These are phyloP conservation scores for Lucilia sericata DNA, from an alignment of 1,140 invertebrate species.

Conservation along the genomic window DNA sequence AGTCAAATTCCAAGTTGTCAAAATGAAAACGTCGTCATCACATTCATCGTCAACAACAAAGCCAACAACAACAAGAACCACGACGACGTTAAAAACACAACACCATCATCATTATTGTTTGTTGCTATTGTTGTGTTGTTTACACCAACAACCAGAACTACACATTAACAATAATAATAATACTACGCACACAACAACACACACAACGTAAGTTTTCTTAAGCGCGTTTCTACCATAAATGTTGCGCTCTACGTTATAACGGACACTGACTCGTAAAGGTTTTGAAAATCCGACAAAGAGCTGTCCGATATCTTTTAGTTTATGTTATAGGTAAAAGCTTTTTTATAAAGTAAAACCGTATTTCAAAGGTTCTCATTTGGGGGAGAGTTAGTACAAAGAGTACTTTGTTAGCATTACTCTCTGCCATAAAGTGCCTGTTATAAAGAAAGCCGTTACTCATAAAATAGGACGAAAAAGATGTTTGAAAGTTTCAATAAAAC, in stretches of 20 bases:
- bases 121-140: too few species aligned
- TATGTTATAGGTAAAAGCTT: neutral
- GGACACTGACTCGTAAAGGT: conserved; percentile 6
- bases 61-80: too few species aligned
- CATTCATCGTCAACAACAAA: neutral
- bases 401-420: too few species aligned
- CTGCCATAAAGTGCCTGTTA: too few species aligned
- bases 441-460: too few species aligned
- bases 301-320: neutral
- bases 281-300: neutral
- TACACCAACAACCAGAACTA: neutral
- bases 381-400: too few species aligned
- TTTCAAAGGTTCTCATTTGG: too few species aligned
- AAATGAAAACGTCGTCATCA: conserved; percentile 28
- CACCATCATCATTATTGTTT: neutral
- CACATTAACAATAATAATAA: too few species aligned
- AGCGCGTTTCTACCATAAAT: conserved; percentile 9
- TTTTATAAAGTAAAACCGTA: neutral
- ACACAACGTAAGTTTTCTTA: neutral
- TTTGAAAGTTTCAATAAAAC: neutral
- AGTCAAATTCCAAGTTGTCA: conserved; percentile 39
- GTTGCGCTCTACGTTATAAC: conserved; percentile 35
- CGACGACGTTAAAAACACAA: too few species aligned
- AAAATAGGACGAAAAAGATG: too few species aligned
- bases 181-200: conserved; percentile 6